Evolutionary conservation across 2,113 vertebrate species (phyloP), one percentile per base, ranked within the genome.

Genomic region (Rhinopithecus roxellana): DNA sequence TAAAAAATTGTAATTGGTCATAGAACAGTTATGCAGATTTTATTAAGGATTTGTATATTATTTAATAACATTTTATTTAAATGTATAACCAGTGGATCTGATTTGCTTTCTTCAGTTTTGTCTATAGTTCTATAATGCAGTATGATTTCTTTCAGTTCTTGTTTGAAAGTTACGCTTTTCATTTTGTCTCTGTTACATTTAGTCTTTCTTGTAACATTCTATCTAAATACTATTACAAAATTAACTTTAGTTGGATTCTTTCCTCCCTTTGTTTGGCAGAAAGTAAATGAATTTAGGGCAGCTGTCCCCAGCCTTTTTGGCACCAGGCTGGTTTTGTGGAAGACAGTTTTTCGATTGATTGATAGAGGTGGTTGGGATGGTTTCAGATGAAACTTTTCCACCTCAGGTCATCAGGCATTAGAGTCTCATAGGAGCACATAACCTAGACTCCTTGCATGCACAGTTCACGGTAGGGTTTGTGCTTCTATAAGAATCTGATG

Each of bases 61-160:
- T 82, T 89, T 83, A 94, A 81, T 32, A 92, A 70, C 25, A 12
- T 96, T 90, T 96, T 94, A 50, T 80, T 89, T 79, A 50, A 64
- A 72, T 52, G 7, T 78, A 35, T 87, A 64, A 83, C 22, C 22
- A 77, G 23, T 59, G 52, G 38, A 59, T 77, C 25, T 80, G 70
- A 86, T 32, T 89, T 20, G 27, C 32, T 91, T 69, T 94, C 16
- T n/a, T 27, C 55, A 27, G 52, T 67, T 89, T n/a, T 88, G 6
- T 77, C 8, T 94, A 1, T 83, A 92, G 35, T 94, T 94, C 22
- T 67, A 23, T 59, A 77, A 72, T 85, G 50, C 10, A 72, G 1
- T 93, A n/a, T 25, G 23, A 27, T 14, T 77, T 72, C 52, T 97
- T 94, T 72, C 6, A 80, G 1, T 88, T 85, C 14, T 22, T 86